Percentiles rank a stretch among this genome's conserved stretches.
phyloP scores from a whole-genome alignment of 2,888 invertebrate species.

The Drosophila vallismaia region DNA sequence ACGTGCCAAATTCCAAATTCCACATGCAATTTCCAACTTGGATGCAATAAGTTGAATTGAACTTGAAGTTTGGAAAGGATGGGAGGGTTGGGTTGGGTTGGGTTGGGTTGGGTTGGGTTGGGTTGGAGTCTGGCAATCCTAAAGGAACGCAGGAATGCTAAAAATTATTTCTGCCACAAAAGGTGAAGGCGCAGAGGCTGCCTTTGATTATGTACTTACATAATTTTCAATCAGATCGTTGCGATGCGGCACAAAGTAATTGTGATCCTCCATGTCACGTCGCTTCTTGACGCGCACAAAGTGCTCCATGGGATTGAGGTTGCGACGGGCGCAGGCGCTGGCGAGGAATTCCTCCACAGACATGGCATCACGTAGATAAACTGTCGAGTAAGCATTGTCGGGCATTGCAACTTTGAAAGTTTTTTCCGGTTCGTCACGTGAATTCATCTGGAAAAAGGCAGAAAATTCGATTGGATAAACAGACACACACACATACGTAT shows the following conservation, averaged over 20 bases:
- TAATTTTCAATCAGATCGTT: conserved; percentile 97
- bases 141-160: conserved; percentile 1
- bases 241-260: conserved; percentile 97
- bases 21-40: conserved; percentile 32
- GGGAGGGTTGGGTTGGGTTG: too few species aligned
- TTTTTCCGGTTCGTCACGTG: conserved; percentile 94
- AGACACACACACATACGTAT: conserved; percentile 42
- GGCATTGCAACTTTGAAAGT: conserved; percentile 95
- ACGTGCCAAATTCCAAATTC: conserved; percentile 24
- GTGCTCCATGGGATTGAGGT: conserved; percentile 96
- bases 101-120: too few species aligned
- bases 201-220: conserved; percentile 86
- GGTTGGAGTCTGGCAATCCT: not conserved
- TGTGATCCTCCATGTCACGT: conserved; percentile 97
- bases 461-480: conserved; percentile 76
- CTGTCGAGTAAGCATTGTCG: conserved; percentile 92
- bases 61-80: conserved; percentile 9
- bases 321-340: conserved; percentile 95
- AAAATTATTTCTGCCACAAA: not conserved
- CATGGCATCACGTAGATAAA: conserved; percentile 95
- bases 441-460: conserved; percentile 88
- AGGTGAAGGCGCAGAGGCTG: conserved; percentile 3
- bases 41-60: conserved; percentile 39
- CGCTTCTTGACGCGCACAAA: conserved; percentile 97
- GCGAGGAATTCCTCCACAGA: conserved; percentile 98